Base-by-base conservation (phyloP, 2,888 invertebrate species). In the Acleris cristana region DNA sequence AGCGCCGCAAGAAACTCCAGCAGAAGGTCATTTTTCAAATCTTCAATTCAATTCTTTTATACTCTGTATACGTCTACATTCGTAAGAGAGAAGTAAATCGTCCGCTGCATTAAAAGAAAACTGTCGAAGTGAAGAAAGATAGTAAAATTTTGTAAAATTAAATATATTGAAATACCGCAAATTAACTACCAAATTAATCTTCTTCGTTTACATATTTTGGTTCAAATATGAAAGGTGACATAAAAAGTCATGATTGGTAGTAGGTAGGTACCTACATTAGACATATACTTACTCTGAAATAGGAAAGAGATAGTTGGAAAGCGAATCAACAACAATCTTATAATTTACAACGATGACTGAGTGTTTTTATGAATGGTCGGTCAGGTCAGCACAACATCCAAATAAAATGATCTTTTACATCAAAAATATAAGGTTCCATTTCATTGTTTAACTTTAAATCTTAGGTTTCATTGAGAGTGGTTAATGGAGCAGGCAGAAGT, bases 331-430 rank as follows among this genome's bases (percentile, higher is more conserved):
- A 63, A 63, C 62, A 58, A 58, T 67, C 58, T 62, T 63, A 63
- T 57, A 67, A 63, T 67, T 67, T 67, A 67, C 53, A 26, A 16
- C 53, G 62, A 67, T 67, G 67, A 67, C 67, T 63, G 26, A n/a
- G 58, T 58, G 48, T n/a, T 63, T 67, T 53, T 67, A 62, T 58
- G 53, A 67, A 63, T 67, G 48, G 49, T 21, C 51, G 56, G n/a
- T 58, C 58, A 54, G 62, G 67, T 67, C 56, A 61, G 40, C 23
- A 12, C 10, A 56, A 16, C 19, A 12, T 23, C 51, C 30, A 5
- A 49, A 45, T 48, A 34, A 66, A 30, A 62, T 23, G 18, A 12
- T 48, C 2, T 19, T 53, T 34, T 58, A 58, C 23, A 12, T n/a
- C 5, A 40, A 40, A 5, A 18, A 6, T 0, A 53, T 54, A 67